phyloP scores from a whole-genome alignment of 2,888 invertebrate genomes.

The Fragum fragum region DNA sequence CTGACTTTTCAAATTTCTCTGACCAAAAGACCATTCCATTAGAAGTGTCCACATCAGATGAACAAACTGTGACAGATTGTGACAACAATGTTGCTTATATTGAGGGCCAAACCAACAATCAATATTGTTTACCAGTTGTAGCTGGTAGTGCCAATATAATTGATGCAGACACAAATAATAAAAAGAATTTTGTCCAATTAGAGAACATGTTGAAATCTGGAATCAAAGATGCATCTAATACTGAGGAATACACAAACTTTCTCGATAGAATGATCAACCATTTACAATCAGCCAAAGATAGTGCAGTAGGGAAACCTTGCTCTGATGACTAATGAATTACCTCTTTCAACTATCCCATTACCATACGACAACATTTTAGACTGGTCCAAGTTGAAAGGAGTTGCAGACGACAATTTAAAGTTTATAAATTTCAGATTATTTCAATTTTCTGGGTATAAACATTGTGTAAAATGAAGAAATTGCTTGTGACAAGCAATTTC shows the following conservation, averaged over 20 bases:
- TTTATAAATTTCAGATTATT: no score
- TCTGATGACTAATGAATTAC: background rate
- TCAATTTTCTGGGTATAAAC: no score
- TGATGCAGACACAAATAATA: background rate
- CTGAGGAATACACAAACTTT: slow-evolving; percentile 21
- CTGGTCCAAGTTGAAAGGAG: no score
- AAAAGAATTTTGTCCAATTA: background rate
- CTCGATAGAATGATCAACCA: slow-evolving; percentile 29
- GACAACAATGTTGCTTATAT: background rate
- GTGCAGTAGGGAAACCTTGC: background rate
- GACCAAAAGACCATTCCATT: background rate
- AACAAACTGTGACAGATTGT: background rate
- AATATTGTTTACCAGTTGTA: background rate
- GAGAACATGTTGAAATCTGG: slow-evolving; percentile 26
- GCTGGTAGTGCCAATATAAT: background rate
- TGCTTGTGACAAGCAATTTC: background rate
- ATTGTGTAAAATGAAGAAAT: no score
- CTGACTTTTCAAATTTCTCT: background rate
- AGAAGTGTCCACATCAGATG: background rate
- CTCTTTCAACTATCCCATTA: no score
- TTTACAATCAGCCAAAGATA: slow-evolving; percentile 25
- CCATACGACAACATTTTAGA: no score
- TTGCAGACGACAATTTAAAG: no score
- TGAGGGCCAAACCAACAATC: background rate
- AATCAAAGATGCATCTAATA: slow-evolving; percentile 15